Percentiles rank a stretch among this genome's conserved stretches.
Evolutionary conservation across 2,113 vertebrate species (phyloP).

Genomic region (Sinocyclocheilus maitianheensis): DNA sequence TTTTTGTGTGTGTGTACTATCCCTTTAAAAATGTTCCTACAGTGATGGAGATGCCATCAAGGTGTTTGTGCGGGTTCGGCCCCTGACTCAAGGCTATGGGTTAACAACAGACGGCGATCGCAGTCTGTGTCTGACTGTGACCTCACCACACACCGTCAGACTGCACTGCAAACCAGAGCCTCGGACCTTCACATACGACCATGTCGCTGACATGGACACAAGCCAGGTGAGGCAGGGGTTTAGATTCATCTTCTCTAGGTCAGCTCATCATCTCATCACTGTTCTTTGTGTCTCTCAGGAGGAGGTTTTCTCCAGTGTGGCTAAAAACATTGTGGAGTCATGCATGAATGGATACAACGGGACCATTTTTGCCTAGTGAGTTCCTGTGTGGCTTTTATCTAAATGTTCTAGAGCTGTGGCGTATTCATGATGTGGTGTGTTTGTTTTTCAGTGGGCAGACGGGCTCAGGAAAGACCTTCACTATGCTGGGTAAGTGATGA

Average conservation of each 20-base stretch:
- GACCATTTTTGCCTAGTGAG: conserved; percentile 99
- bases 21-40: conserved; percentile 55
- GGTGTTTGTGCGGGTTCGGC: conserved; percentile 90
- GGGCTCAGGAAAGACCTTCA: conserved; percentile 96
- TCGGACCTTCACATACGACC: conserved; percentile 90
- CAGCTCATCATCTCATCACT: not conserved
- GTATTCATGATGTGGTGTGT: not conserved
- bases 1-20: not conserved
- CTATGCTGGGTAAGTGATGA: conserved; percentile 89
- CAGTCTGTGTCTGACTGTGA: conserved; percentile 83
- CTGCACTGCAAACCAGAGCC: conserved; percentile 92
- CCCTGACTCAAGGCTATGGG: conserved; percentile 73
- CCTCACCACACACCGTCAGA: conserved; percentile 83
- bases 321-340: conserved; percentile 92
- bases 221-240: conserved; percentile 79
- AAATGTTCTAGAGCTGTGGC: not conserved
- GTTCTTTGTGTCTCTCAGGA: conserved; percentile 74
- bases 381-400: conserved; percentile 35
- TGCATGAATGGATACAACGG: conserved; percentile 97
- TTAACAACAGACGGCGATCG: conserved; percentile 80
- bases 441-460: conserved; percentile 85
- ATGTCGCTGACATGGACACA: conserved; percentile 88
- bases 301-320: conserved; percentile 88
- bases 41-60: conserved; percentile 90
- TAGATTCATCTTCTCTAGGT: not conserved